These are phyloP conservation scores for Syngnathus scovelli DNA, from an alignment of 2,113 vertebrate genomes.

Conservation along the genomic window DNA sequence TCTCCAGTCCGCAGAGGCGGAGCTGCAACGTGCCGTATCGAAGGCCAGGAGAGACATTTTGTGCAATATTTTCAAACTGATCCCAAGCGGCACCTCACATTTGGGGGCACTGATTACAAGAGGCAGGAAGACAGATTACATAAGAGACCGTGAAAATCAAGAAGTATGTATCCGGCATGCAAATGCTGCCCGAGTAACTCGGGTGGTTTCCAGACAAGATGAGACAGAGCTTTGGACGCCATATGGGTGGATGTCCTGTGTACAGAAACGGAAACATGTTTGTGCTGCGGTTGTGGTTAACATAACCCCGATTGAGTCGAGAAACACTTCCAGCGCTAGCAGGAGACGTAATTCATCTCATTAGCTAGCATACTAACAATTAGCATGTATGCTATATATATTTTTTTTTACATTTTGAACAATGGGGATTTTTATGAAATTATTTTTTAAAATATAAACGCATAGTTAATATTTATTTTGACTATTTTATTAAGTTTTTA, in stretches of 20 bases:
- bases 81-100: not conserved
- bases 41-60: conserved; percentile 3
- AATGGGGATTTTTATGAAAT: no score
- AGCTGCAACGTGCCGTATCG: not conserved
- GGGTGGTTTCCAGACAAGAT: not conserved
- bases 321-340: not conserved
- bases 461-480: no score
- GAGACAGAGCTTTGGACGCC: not conserved
- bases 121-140: not conserved
- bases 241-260: not conserved
- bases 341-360: no score
- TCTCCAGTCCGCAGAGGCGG: not conserved
- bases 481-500: no score
- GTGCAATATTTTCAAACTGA: not conserved
- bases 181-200: not conserved
- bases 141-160: not conserved
- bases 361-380: no score
- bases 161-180: not conserved
- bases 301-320: not conserved
- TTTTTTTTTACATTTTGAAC: no score
- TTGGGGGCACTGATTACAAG: not conserved
- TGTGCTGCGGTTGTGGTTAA: not conserved
- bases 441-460: no score
- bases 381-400: no score
- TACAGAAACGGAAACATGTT: not conserved